Evolutionary conservation across 2,113 vertebrate genomes (phyloP), one percentile per base, ranked within the genome.

Genomic region (Calidris pugnax): DNA sequence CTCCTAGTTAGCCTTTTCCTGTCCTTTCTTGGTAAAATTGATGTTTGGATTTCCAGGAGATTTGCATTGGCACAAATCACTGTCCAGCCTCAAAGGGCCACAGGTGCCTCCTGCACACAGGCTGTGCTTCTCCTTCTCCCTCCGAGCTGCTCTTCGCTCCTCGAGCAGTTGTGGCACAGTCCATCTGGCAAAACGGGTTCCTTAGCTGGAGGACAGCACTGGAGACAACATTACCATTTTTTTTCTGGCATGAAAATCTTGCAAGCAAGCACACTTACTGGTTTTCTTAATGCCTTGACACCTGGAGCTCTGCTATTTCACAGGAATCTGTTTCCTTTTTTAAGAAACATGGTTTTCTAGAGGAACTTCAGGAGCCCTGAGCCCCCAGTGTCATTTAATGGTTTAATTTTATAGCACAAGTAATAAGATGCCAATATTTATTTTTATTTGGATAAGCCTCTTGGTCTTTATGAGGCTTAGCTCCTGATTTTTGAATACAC

Each of bases 131-230:
- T 79, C 66, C 24, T 72, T 14, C 66, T 79, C 21, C 56, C 39
- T 75, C 71, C 1, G 2, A 77, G 66, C 56, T 82, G 79, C 39
- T 69, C 26, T 75, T 82, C 2, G 1, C 47, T 41, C 3, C 0
- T 88, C 0, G 0, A 78, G 80, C 64, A 57, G 41, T 18, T 4
- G 4, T 0, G 1, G 50, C 8, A 33, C 3, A 9, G 35, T 59
- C 51, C 37, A 87, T 69, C 60, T 67, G 39, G 56, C 43, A 55
- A 27, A 81, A 86, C 23, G 77, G 68, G n/a, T 62, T 95, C 73
- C 80, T 67, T 68, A 89, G 60, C 26, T 19, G 20, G 55, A 72
- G 57, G 45, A 85, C 23, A 32, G 39, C 39, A 41, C 62, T 4
- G 3, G 67, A 57, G 78, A 50, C 57, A 59, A 18, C 35, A 22